These are phyloP conservation scores for Drepana falcataria DNA, from an alignment of 2,888 invertebrate species.

Conservation along the genomic window DNA sequence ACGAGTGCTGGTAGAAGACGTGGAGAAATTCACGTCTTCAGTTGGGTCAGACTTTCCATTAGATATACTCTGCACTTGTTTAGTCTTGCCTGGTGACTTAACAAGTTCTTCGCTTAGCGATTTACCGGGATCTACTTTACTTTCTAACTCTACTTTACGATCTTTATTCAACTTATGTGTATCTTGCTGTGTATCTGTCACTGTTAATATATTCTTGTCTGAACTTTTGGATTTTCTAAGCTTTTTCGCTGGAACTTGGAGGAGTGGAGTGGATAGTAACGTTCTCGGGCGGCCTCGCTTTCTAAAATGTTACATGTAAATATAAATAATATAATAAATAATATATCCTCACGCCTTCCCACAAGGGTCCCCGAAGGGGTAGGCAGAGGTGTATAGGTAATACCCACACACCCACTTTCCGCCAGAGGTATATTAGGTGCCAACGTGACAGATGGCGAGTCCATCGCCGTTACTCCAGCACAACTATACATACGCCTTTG, in stretches of 20 bases:
- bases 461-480: too few relatives aligned
- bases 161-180: too few relatives aligned
- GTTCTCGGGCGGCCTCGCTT: constrained; percentile 20
- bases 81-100: neutral
- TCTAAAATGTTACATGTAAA: constrained; percentile 11
- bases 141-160: too few relatives aligned
- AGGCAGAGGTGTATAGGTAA: too few relatives aligned
- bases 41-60: neutral
- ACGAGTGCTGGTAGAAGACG: neutral
- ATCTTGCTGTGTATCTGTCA: too few relatives aligned
- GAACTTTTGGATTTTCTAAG: constrained; percentile 4
- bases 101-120: neutral
- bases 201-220: neutral
- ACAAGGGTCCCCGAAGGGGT: too few relatives aligned
- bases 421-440: too few relatives aligned
- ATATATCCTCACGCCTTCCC: too few relatives aligned
- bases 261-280: constrained; percentile 6
- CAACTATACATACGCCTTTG: too few relatives aligned
- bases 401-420: too few relatives aligned
- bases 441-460: too few relatives aligned
- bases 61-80: neutral
- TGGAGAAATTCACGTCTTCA: neutral
- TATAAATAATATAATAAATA: neutral
- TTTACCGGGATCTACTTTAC: neutral
- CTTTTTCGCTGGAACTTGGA: constrained; percentile 14